These are phyloP conservation scores for Menidia beryllina DNA, from an alignment of 2,113 vertebrate genomes.

Conservation along the genomic window DNA sequence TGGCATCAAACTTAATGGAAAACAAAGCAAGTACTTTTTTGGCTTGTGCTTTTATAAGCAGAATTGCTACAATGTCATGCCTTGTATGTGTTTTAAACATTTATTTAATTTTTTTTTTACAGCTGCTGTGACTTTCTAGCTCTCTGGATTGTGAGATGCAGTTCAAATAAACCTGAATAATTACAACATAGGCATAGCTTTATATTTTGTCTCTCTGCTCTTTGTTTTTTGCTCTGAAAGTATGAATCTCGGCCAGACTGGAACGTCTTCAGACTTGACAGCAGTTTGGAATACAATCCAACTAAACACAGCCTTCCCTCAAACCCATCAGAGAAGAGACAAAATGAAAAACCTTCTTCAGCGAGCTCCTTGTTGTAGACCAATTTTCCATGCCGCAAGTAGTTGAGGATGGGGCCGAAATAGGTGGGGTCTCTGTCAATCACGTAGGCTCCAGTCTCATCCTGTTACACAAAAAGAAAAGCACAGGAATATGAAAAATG, in stretches of 20 bases:
- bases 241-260: background rate
- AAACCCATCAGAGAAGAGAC: background rate
- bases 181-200: too few species aligned
- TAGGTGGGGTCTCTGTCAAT: slow-evolving; percentile 98
- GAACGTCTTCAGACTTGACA: background rate
- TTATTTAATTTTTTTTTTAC: too few species aligned
- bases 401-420: slow-evolving; percentile 98
- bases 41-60: too few species aligned
- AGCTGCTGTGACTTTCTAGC: too few species aligned
- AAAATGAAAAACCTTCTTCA: slow-evolving; percentile 88
- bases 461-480: slow-evolving; percentile 81
- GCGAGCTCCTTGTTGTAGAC: slow-evolving; percentile 98
- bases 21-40: too few species aligned
- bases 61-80: too few species aligned
- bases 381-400: slow-evolving; percentile 95
- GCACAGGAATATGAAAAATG: slow-evolving; percentile 1
- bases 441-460: slow-evolving; percentile 97
- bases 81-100: too few species aligned
- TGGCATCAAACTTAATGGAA: too few species aligned
- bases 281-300: background rate
- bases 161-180: too few species aligned
- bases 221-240: too few species aligned
- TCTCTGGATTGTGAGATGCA: too few species aligned
- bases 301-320: background rate
- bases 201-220: too few species aligned